Evolutionary conservation across 2,888 invertebrate genomes (phyloP).

Genomic region (Conchocele bisecta): DNA sequence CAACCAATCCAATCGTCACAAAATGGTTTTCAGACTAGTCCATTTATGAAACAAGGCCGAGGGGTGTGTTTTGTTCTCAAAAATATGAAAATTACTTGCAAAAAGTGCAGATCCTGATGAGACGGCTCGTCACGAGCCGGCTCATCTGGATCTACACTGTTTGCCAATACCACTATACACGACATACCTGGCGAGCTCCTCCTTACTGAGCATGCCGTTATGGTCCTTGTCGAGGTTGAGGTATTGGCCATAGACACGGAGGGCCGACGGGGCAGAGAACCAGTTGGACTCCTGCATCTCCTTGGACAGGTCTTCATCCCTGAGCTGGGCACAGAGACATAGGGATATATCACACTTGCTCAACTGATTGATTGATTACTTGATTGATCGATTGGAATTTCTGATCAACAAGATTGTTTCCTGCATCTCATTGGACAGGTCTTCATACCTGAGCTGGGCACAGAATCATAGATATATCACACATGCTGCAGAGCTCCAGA

Average conservation of each 20-base stretch:
- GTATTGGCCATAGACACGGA: slow-evolving; percentile 96
- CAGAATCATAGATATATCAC: neutral
- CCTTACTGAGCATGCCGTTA: slow-evolving; percentile 95
- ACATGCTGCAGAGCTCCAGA: too few relatives aligned
- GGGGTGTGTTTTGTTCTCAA: too few relatives aligned
- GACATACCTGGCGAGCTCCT: slow-evolving; percentile 94
- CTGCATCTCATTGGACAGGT: slow-evolving; percentile 91
- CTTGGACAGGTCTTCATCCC: slow-evolving; percentile 92
- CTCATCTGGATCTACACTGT: neutral
- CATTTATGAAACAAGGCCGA: too few relatives aligned
- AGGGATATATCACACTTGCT: too few relatives aligned
- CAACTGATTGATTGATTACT: too few relatives aligned
- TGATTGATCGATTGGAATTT: too few relatives aligned
- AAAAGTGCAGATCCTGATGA: too few relatives aligned
- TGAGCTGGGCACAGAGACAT: slow-evolving; percentile 85
- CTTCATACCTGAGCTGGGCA: slow-evolving; percentile 90
- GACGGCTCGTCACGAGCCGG: too few relatives aligned
- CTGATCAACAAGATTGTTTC: slow-evolving; percentile 88
- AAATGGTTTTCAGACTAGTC: too few relatives aligned
- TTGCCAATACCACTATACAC: slow-evolving; percentile 58
- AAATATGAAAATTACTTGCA: too few relatives aligned
- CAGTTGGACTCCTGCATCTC: slow-evolving; percentile 89
- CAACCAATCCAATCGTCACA: too few relatives aligned
- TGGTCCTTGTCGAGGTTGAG: slow-evolving; percentile 96
- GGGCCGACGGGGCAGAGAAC: slow-evolving; percentile 85